These are phyloP conservation scores for Anthoscopus minutus DNA, from an alignment of 2,113 vertebrate genomes.

Conservation along the genomic window DNA sequence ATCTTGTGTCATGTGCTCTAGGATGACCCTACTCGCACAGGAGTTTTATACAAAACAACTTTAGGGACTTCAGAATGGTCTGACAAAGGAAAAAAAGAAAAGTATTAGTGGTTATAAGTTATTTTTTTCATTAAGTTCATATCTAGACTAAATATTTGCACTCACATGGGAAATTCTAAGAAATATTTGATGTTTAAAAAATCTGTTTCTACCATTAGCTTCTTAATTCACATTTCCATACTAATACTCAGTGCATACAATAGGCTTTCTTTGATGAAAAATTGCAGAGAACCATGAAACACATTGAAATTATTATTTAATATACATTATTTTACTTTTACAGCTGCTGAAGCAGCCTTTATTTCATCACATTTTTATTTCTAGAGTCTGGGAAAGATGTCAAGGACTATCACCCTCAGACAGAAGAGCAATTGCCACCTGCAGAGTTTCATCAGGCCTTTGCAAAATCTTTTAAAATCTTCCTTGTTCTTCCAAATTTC, in stretches of 20 bases:
- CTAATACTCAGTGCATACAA: not conserved
- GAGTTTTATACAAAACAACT: not conserved
- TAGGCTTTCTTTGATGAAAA: constrained; percentile 2
- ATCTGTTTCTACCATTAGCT: not conserved
- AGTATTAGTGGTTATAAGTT: not conserved
- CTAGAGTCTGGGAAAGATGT: not conserved
- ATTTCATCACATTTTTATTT: not conserved
- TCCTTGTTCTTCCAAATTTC: not conserved
- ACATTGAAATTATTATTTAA: constrained; percentile 5
- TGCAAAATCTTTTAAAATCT: not conserved
- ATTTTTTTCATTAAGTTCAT: not conserved
- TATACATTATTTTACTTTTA: not conserved
- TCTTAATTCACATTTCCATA: not conserved
- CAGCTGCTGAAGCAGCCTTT: not conserved
- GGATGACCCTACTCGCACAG: not conserved
- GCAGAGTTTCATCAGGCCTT: not conserved
- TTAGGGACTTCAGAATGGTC: not conserved
- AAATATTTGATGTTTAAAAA: not conserved
- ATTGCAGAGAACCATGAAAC: not conserved
- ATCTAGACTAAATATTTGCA: not conserved
- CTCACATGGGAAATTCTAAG: not conserved
- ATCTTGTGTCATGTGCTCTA: not conserved
- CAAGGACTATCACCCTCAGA: not conserved
- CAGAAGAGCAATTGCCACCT: not conserved
- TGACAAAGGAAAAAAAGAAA: not conserved